Evolutionary conservation across 2,888 invertebrate species (phyloP).

Genomic region (Eucera pruinosa): DNA sequence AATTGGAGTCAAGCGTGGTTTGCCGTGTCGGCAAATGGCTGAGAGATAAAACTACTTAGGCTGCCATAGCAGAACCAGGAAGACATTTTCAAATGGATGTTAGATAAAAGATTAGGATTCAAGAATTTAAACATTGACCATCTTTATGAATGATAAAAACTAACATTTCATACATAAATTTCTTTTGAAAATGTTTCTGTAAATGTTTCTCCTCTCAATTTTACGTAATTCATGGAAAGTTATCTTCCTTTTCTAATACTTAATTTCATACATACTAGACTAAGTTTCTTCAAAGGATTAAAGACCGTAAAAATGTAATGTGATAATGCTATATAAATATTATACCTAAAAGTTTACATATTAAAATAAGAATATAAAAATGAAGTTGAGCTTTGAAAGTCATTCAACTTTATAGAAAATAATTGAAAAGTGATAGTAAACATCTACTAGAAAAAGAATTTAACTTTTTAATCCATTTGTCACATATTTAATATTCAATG

Average conservation of each 20-base stretch:
- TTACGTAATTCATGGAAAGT: not conserved
- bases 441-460: no score
- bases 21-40: constrained; percentile 70
- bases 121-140: constrained; percentile 49
- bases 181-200: constrained; percentile 30
- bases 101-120: constrained; percentile 64
- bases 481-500: no score
- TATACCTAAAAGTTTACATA: no score
- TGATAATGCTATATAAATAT: no score
- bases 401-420: no score
- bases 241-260: not conserved
- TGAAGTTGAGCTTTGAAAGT: no score
- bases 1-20: constrained; percentile 69
- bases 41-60: constrained; percentile 76
- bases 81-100: constrained; percentile 55
- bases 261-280: no score
- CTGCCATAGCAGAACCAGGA: constrained; percentile 72
- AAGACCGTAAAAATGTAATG: no score
- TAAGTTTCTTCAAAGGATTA: no score
- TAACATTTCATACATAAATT: constrained; percentile 32
- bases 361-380: no score
- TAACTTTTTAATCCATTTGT: no score
- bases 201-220: constrained; percentile 16
- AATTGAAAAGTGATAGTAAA: no score
- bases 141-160: constrained; percentile 38